Evolutionary conservation across 2,797 vertebrate species (phyloP).

Genomic region (Eurystomus glaucurus): DNA sequence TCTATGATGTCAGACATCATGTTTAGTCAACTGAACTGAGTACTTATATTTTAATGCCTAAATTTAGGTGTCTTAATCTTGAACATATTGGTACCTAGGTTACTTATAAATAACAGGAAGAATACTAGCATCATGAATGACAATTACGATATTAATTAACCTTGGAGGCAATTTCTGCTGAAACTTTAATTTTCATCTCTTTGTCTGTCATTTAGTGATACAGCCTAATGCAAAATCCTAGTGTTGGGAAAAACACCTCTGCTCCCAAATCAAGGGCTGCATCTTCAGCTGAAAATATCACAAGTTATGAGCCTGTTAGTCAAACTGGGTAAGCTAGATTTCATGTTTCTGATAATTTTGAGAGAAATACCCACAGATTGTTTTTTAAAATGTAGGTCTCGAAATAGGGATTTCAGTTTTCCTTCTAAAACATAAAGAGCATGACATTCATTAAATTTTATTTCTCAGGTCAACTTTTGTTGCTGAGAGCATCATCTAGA

Average conservation of each 20-base stretch:
- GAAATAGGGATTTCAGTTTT: background rate
- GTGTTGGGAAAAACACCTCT: background rate
- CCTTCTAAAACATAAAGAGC: background rate
- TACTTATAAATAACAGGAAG: background rate
- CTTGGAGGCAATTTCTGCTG: background rate
- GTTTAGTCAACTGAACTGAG: background rate
- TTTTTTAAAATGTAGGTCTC: background rate
- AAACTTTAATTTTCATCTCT: background rate
- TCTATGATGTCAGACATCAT: background rate
- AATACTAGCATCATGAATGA: background rate
- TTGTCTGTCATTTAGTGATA: background rate
- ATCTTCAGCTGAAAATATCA: background rate
- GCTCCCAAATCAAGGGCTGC: background rate
- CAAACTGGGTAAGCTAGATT: background rate
- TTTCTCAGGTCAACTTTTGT: constrained; percentile 1
- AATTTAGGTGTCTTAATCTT: background rate
- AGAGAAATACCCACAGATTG: background rate
- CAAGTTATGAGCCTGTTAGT: background rate
- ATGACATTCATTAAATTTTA: background rate
- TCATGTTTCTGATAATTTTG: background rate
- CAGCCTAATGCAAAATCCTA: background rate
- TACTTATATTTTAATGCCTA: background rate
- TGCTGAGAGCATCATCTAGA: background rate
- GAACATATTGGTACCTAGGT: background rate
- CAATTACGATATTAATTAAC: background rate